Base-by-base conservation (phyloP, 2,888 invertebrate genomes). In the Drosophila diplacantha region DNA sequence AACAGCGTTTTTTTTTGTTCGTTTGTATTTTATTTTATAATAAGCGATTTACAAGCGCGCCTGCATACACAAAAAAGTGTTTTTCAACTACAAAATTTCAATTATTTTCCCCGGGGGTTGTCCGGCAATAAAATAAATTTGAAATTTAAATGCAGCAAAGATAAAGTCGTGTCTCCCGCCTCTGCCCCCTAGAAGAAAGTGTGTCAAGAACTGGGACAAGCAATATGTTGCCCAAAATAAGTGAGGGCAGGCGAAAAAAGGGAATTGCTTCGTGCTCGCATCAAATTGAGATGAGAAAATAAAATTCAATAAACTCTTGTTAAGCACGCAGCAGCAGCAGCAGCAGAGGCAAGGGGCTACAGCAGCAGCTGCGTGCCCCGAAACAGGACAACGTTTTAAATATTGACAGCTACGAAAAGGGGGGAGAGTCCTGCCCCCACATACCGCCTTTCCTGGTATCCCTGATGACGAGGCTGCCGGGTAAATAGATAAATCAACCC, bases 401-500 rank as follows among this genome's bases (percentile, higher is more conserved):
- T 81, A 81, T 81, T 81, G 80, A 81, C 80, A 81, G 70, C 69
- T 66, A 35, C 43, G 20, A 60, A 57, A 38, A 46, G 44, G 31
- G 44, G 49, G 59, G 46, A 39, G n/a, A 46, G 51, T 16, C 24
- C 22, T 38, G 20, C 6, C 16, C 3, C n/a, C 34, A n/a, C n/a
- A n/a, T n/a, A 35, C 16, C 46, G 34, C 7, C 18, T 4, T 8
- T 12, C 18, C 20, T 54, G 35, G 43, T 29, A 44, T 59, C 44
- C 57, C 56, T 51, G 52, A 50, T 54, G 53, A 56, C 57, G 50
- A 59, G 58, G 61, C 63, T 74, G 67, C 67, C 71, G 78, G 82
- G 83, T 81, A 81, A 83, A 81, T 85, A 85, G 85, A 84, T 84
- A 85, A 83, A 81, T 83, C 74, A 83, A 83, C 83, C 83, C 84